Evolutionary conservation across 2,888 invertebrate species (phyloP).

Genomic region (Colostygia pectinataria): DNA sequence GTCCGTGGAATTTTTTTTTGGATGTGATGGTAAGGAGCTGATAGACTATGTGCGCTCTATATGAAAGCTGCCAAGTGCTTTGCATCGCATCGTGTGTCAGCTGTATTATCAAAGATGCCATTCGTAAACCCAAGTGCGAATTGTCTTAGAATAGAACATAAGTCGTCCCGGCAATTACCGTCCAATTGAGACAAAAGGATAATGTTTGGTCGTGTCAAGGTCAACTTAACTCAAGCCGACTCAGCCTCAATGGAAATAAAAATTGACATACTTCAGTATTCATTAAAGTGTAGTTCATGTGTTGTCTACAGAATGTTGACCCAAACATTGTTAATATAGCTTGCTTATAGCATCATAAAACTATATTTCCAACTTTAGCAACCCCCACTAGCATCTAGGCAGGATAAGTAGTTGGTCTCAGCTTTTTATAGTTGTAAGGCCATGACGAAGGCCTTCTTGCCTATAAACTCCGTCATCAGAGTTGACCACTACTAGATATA

Average conservation of each 20-base stretch:
- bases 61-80: not conserved
- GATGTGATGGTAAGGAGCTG: too few species aligned
- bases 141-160: constrained; percentile 76
- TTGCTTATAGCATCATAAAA: too few species aligned
- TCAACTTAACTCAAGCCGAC: constrained; percentile 15
- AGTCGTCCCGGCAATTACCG: constrained; percentile 75
- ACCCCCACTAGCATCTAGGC: too few species aligned
- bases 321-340: not conserved
- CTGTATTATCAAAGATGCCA: constrained; percentile 56
- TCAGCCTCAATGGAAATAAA: constrained; percentile 63
- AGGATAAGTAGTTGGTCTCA: too few species aligned
- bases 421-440: too few species aligned
- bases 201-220: constrained; percentile 52
- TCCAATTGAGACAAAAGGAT: constrained; percentile 81
- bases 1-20: not conserved
- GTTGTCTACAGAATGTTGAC: not conserved
- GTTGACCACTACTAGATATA: too few species aligned
- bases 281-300: constrained; percentile 36
- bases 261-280: constrained; percentile 69
- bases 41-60: not conserved
- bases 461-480: too few species aligned
- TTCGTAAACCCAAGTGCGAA: constrained; percentile 74
- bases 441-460: too few species aligned
- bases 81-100: not conserved
- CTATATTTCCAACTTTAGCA: too few species aligned